A percentile compares a stretch with the other conserved stretches of the same genome.
Conservation (phyloP, 2,797 vertebrate genomes). For the Numenius phaeopus region DNA sequence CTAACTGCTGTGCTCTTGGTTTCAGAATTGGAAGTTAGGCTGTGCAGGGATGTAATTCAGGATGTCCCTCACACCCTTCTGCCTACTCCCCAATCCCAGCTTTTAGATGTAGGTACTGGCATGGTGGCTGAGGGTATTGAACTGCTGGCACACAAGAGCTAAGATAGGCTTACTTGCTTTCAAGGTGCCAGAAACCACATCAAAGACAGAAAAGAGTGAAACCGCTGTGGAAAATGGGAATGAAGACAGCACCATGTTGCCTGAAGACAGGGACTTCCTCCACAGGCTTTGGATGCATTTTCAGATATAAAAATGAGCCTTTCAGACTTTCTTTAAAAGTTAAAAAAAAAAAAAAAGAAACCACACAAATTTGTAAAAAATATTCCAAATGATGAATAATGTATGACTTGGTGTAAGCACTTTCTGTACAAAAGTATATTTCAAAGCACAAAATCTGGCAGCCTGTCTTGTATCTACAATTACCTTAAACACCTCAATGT, state of each 20-base stretch:
- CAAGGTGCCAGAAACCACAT: slow-evolving; percentile 34
- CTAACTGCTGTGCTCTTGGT: slow-evolving; percentile 40
- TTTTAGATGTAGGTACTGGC: neutral
- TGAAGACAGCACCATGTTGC: slow-evolving; percentile 73
- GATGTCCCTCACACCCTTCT: neutral
- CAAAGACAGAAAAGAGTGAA: neutral
- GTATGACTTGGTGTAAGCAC: neutral
- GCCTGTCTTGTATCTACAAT: neutral
- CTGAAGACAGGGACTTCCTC: slow-evolving; percentile 74
- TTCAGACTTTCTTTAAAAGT: slow-evolving; percentile 10
- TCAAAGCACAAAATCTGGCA: neutral
- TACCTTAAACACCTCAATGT: neutral
- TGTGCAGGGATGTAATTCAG: neutral
- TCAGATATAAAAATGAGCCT: slow-evolving; percentile 40
- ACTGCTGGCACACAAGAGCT: neutral
- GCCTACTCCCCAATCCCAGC: neutral
- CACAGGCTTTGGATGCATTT: slow-evolving; percentile 22
- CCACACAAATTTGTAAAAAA: neutral
- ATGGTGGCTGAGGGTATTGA: neutral
- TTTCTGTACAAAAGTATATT: neutral
- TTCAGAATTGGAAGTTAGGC: slow-evolving; percentile 21
- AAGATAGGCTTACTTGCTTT: neutral
- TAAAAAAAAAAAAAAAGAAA: neutral
- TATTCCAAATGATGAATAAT: neutral
- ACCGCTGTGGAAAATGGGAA: slow-evolving; percentile 78